Percentiles rank a stretch among this genome's conserved stretches.
Evolutionary conservation across 1,140 invertebrate genomes (phyloP).

Genomic region (Akabosia matsudoensis): DNA sequence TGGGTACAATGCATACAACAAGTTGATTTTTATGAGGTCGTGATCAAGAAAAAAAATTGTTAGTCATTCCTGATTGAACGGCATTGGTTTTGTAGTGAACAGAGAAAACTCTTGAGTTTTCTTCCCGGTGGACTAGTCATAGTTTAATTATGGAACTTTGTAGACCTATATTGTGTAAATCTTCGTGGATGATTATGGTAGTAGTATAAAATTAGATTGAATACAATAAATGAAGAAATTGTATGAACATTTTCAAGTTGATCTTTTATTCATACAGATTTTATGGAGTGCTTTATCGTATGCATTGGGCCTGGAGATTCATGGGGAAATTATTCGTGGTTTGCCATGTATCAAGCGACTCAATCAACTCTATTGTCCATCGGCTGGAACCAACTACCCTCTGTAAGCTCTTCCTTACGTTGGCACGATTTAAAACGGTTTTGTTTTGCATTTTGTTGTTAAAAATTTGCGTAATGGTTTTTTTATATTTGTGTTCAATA

Average conservation of each 20-base stretch:
- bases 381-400: conserved; percentile 82
- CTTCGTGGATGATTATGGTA: background rate
- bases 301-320: conserved; percentile 75
- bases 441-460: no score
- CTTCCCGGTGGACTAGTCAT: background rate
- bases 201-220: background rate
- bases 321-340: conserved; percentile 71
- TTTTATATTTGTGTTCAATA: conserved; percentile 37
- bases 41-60: no score
- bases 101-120: no score
- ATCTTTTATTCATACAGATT: conserved; percentile 58
- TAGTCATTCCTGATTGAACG: background rate
- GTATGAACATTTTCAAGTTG: background rate
- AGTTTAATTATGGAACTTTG: background rate
- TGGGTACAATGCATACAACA: no score
- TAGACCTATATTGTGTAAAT: background rate
- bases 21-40: no score
- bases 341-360: conserved; percentile 81
- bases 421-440: no score
- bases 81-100: background rate
- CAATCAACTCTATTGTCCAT: conserved; percentile 85
- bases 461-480: no score
- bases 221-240: background rate
- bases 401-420: no score
- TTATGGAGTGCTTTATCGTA: conserved; percentile 82